Base-by-base conservation (phyloP, 1,140 invertebrate species). In the Nymphalis io region DNA sequence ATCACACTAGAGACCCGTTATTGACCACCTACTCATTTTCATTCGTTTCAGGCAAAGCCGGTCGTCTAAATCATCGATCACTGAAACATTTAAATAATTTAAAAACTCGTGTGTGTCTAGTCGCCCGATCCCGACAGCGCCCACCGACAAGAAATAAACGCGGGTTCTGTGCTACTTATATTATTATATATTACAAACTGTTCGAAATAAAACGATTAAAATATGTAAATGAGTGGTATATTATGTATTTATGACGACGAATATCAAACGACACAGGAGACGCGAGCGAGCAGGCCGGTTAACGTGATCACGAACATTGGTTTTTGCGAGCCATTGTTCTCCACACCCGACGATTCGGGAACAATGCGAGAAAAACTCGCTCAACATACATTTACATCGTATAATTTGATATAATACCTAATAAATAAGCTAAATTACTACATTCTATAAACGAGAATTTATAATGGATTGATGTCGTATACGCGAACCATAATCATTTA, bases 341-440 rank as follows among this genome's bases (percentile, higher is more conserved):
- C 48, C 48, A 53, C 48, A 53, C 48, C 20, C 48, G 48, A 53
- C 48, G 40, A 53, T 21, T 20, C 48, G 48, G 48, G 20, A 18
- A 53, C 48, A 21, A 53, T 21, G 48, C 48, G 48, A 13, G 48
- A 53, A 53, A 53, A 53, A 53, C 48, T 53, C 48, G 10, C 20
- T 53, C 20, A 53, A 53, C 48, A 53, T 21, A 53, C 48, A 53
- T 53, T 53, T 21, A 53, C 48, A 53, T 53, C 20, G 48, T 21
- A 21, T 53, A 10, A 12, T 20, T 21, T 21, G 10, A 21, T 53
- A 53, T 21, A 21, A 20, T 53, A 53, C 20, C 48, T 21, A 21
- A 53, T 53, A 21, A 21, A 53, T 53, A 53, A 53, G 18, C 18
- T 21, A 21, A 21, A 21, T 20, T 53, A 53, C 20, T 53, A 20